A percentile compares a stretch with the other conserved stretches of the same genome.
These are phyloP conservation scores for Sisyra terminalis DNA, from an alignment of 2,888 invertebrate genomes.

Conservation along the genomic window DNA sequence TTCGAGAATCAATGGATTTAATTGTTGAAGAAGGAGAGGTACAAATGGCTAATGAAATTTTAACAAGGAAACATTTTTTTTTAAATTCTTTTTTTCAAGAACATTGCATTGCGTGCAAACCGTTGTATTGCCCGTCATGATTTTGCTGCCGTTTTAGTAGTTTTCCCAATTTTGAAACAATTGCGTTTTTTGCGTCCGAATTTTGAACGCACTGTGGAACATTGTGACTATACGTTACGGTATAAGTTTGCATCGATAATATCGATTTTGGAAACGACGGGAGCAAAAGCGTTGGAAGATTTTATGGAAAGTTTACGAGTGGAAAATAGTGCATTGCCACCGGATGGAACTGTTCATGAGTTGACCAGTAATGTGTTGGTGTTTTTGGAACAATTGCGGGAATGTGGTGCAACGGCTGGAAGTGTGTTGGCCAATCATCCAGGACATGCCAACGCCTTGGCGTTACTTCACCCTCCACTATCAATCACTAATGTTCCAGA, in stretches of 20 bases:
- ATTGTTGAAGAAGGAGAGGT: constrained; percentile 79
- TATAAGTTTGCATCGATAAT: constrained; percentile 58
- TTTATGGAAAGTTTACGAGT: constrained; percentile 76
- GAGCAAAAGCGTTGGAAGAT: constrained; percentile 78
- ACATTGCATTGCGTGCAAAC: constrained; percentile 55
- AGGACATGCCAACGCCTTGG: constrained; percentile 33
- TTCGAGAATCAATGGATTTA: constrained; percentile 68
- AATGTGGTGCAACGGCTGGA: constrained; percentile 61
- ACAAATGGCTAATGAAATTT: constrained; percentile 12
- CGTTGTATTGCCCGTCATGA: constrained; percentile 62
- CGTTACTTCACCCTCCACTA: constrained; percentile 30
- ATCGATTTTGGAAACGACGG: constrained; percentile 63
- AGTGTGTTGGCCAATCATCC: constrained; percentile 44
- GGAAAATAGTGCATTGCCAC: constrained; percentile 72
- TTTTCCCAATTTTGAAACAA: constrained; percentile 71
- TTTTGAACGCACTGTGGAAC: constrained; percentile 60
- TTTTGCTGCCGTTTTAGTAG: constrained; percentile 60
- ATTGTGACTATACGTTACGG: constrained; percentile 48
- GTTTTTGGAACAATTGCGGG: constrained; percentile 72
- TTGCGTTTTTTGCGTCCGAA: constrained; percentile 60
- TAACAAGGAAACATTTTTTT: constrained; percentile 3
- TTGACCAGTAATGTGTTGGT: constrained; percentile 87
- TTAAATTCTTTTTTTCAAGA: constrained; percentile 26
- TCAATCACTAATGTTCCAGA: constrained; percentile 29
- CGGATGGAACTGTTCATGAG: constrained; percentile 97